Evolutionary conservation across 2,113 vertebrate genomes (phyloP), one percentile per base, ranked within the genome.

Genomic region (Aviceda subcristata): DNA sequence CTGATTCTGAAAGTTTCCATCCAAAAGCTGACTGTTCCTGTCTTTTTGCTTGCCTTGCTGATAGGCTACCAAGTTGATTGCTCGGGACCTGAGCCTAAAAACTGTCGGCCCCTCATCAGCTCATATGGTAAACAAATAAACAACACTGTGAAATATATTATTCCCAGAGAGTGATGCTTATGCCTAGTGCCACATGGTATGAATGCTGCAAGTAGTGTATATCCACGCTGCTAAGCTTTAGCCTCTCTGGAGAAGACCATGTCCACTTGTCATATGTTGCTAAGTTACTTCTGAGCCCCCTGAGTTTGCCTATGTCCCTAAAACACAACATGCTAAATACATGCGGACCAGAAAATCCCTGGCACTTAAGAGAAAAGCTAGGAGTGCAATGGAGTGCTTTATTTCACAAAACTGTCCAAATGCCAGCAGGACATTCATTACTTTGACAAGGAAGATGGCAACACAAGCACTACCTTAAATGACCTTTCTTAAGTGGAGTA

Each of bases 391-490:
- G 24, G 38, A 66, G 32, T 8, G 2, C 27, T 23, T 66, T 72
- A 60, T 86, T 94, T 74, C 75, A 24, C 62, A 82, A 63, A 94
- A 85, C 69, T 60, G 12, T 60, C 30, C 16, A 63, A 90, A 90
- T 55, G 15, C 45, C 90, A 71, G 38, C 39, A 85, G n/a, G 46
- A 46, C 30, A 67, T 82, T 71, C 22, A 50, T 78, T 85, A 77
- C 66, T 87, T 63, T 75, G 77, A 87, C 60, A 71, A 87, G 29
- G 32, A 80, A 82, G 63, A 71, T 41, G 51, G 22, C 60, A 93
- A 89, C 41, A n/a, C 46, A 77, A 91, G 21, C 29, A 57, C 46
- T 73, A 73, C 45, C 50, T 91, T 51, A 73, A 94, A 78, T 46
- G 43, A 74, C 43, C 51, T 85, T 85, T 71, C 74, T 48, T 81